These are phyloP conservation scores for Ptychobarbus kaznakovi DNA, from an alignment of 2,797 vertebrate genomes.

Conservation along the genomic window DNA sequence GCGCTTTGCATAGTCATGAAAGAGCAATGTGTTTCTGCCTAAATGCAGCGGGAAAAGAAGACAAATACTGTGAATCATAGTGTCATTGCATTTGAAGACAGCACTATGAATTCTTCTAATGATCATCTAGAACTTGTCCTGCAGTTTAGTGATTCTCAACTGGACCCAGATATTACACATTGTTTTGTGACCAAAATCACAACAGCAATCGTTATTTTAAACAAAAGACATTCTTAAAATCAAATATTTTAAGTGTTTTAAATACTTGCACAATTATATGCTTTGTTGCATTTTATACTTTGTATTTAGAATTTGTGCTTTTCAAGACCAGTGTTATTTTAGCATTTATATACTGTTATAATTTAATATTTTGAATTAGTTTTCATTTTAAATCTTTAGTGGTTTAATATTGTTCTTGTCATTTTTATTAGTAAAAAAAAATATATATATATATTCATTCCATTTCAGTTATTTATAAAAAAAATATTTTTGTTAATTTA, in stretches of 20 bases:
- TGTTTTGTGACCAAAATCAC: background rate
- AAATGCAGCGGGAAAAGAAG: conserved; percentile 1
- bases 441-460: background rate
- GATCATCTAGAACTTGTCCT: background rate
- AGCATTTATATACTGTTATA: background rate
- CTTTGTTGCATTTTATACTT: background rate
- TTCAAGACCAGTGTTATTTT: background rate
- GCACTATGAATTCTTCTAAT: background rate
- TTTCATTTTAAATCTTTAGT: background rate
- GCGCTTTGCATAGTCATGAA: conserved; percentile 30
- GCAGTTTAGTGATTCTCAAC: background rate
- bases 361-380: background rate
- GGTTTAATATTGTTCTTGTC: background rate
- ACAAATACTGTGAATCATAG: background rate
- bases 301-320: background rate
- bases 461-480: background rate
- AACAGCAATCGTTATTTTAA: background rate
- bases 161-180: background rate
- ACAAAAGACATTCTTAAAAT: background rate
- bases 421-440: background rate
- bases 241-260: background rate
- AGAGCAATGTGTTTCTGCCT: conserved; percentile 20
- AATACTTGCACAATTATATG: background rate
- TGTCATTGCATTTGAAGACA: background rate
- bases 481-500: background rate